Evolutionary conservation across 2,888 invertebrate species (phyloP), one percentile per base, ranked within the genome.

Genomic region (Hyposoter didymator): DNA sequence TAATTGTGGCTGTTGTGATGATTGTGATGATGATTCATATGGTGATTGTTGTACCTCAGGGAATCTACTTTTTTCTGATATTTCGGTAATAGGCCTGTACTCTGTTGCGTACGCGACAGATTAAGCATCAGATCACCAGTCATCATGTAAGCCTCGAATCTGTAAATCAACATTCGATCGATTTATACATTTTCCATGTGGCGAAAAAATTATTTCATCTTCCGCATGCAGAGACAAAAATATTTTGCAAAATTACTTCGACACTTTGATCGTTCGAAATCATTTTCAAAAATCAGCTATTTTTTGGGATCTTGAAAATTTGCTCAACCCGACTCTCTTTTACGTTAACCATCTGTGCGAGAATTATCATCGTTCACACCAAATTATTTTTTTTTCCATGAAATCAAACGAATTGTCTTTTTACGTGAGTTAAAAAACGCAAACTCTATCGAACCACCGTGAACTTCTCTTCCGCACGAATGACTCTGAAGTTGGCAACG

Each of bases 71-170:
- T 95, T 91, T 95, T 95, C 92, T 95, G 95, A 88, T 95, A 94
- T 91, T 95, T 95, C 78, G 96, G 95, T 80, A 96, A 93, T 84
- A 96, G 94, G 89, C 95, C 95, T 87, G 95, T 95, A 89, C 95
- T 95, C 91, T 96, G 96, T 88, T 97, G 97, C 84, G 97, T 97
- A 90, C 97, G 95, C 85, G 98, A 98, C 89, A 99, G 96, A 94
- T 98, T 98, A 90, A 99, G 96, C 94, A 99, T 99, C 92, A 98
- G 96, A 94, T 99, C 99, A 67, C 99, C 99, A 45, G 99, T 99
- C 99, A 99, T 99, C 97, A 99, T 98, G 95, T 98, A 99, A 82
- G 98, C 98, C 94, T 98, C 98, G 94, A 97, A 98, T 94, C 97
- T 96, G 79, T 93, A 84, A 39, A 89, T 43, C 0, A 14, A 28